Conservation (phyloP, 1,140 invertebrate species). For the Ceratosolen solmsi region DNA sequence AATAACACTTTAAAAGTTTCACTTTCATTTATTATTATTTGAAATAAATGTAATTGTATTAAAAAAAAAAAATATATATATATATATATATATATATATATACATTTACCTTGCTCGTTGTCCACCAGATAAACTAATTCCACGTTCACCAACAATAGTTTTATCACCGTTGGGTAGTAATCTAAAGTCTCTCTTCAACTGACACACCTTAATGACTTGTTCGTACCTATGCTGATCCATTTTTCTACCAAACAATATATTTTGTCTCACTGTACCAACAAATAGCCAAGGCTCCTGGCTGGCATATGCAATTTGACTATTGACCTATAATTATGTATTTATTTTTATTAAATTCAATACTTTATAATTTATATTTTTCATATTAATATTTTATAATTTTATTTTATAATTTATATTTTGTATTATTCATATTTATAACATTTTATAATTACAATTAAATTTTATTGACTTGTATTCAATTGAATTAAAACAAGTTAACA, state of each 20-base stretch:
- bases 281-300: slow-evolving; percentile 85
- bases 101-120: slow-evolving; percentile 80
- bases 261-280: slow-evolving; percentile 79
- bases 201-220: slow-evolving; percentile 76
- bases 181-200: slow-evolving; percentile 77
- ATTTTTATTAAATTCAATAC: not conserved
- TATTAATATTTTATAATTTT: no score
- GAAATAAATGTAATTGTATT: no score
- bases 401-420: no score
- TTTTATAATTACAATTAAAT: no score
- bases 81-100: no score
- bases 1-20: no score
- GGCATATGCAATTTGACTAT: slow-evolving; percentile 79
- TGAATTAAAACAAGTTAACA: no score
- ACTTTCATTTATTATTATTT: no score
- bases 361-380: no score
- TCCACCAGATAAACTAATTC: slow-evolving; percentile 82
- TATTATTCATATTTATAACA: no score
- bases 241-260: slow-evolving; percentile 86
- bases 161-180: slow-evolving; percentile 78
- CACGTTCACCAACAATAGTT: slow-evolving; percentile 88
- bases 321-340: slow-evolving; percentile 61
- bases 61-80: no score
- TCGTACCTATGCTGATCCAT: slow-evolving; percentile 78
- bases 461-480: no score